Conservation (phyloP, 2,113 vertebrate species). For the Cinclus mexicanus region DNA sequence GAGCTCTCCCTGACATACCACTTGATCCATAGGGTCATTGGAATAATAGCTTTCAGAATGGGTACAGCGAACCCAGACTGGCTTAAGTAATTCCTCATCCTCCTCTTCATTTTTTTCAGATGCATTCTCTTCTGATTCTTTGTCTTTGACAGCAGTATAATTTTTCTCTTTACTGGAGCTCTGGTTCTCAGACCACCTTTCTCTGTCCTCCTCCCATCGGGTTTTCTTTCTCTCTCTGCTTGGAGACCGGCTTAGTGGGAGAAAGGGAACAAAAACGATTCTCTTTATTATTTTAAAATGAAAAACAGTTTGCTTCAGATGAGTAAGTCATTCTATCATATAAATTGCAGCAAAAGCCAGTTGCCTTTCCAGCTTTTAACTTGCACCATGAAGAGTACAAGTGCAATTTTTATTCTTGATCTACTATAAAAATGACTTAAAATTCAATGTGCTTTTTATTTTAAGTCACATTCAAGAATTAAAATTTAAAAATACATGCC, state of each 20-base stretch:
- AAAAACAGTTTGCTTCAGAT: not conserved
- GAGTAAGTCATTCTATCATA: not conserved
- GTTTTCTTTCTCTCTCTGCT: constrained; percentile 90
- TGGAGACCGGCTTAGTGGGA: constrained; percentile 77
- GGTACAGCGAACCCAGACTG: constrained; percentile 96
- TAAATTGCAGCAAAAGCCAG: not conserved
- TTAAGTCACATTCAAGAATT: not conserved
- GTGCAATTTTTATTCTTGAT: not conserved
- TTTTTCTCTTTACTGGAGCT: constrained; percentile 74
- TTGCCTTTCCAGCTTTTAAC: not conserved
- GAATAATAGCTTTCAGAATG: constrained; percentile 96
- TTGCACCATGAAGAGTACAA: not conserved
- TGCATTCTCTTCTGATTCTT: constrained; percentile 75
- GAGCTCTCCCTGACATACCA: constrained; percentile 77
- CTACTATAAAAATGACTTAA: not conserved
- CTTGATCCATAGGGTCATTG: constrained; percentile 98
- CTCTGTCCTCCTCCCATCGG: constrained; percentile 89
- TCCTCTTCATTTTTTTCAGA: constrained; percentile 83
- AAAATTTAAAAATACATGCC: not conserved
- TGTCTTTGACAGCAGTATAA: constrained; percentile 74
- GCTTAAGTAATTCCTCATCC: constrained; percentile 90
- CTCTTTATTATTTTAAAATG: not conserved
- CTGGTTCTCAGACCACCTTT: constrained; percentile 76
- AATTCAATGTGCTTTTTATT: not conserved
- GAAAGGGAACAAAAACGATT: not conserved